A percentile compares a stretch with the other conserved stretches of the same genome.
phyloP scores from a whole-genome alignment of 2,113 vertebrate species.

The Microcebus jonahi region DNA sequence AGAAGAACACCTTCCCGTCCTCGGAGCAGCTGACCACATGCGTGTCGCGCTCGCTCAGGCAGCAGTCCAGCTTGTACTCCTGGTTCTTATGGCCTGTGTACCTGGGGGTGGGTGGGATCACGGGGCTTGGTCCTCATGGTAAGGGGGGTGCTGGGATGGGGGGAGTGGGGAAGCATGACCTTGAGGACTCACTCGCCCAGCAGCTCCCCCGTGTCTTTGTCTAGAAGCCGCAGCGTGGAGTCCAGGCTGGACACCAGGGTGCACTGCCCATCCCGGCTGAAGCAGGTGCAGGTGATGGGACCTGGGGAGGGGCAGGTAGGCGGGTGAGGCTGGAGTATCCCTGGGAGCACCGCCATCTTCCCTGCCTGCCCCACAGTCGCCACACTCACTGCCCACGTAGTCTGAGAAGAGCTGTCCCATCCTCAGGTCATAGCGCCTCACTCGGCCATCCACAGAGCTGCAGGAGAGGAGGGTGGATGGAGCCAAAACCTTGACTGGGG shows the following conservation, averaged over 20 bases:
- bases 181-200: slow-evolving; percentile 89
- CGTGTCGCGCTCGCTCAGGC: slow-evolving; percentile 92
- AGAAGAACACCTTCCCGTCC: slow-evolving; percentile 94
- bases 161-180: background rate
- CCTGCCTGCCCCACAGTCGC: background rate
- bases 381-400: slow-evolving; percentile 92
- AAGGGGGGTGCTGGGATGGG: accelerated
- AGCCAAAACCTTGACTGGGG: background rate
- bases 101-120: slow-evolving; percentile 76
- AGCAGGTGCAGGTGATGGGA: slow-evolving; percentile 96
- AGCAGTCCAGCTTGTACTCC: slow-evolving; percentile 94
- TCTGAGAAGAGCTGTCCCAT: slow-evolving; percentile 92
- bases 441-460: slow-evolving; percentile 90
- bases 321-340: background rate
- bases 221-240: slow-evolving; percentile 91
- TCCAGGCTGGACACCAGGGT: slow-evolving; percentile 91
- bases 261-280: slow-evolving; percentile 94
- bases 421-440: slow-evolving; percentile 94
- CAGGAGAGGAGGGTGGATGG: background rate
- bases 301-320: slow-evolving; percentile 80
- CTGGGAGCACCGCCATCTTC: background rate
- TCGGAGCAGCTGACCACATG: slow-evolving; percentile 95
- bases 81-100: slow-evolving; percentile 93
- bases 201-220: slow-evolving; percentile 95
- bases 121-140: background rate